A percentile compares a stretch with the other conserved stretches of the same genome.
Evolutionary conservation across 2,797 vertebrate species (phyloP).

Genomic region (Phrynocephalus vlangalii): DNA sequence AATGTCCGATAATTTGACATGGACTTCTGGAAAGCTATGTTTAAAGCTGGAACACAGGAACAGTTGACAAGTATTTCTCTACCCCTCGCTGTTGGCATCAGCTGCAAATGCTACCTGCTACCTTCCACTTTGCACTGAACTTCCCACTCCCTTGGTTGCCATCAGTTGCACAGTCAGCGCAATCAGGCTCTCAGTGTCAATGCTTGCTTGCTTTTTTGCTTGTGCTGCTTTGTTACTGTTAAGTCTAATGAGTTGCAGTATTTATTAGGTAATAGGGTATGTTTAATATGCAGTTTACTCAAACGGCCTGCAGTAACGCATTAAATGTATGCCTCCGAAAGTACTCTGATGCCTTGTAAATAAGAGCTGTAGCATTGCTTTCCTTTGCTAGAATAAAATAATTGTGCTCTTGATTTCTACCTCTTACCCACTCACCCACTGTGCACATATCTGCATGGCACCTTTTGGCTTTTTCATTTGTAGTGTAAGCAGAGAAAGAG

Average conservation of each 20-base stretch:
- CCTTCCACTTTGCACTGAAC: slow-evolving; percentile 45
- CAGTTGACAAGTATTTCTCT: slow-evolving; percentile 50
- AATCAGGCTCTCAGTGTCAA: slow-evolving; percentile 15
- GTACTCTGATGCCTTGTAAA: slow-evolving; percentile 56
- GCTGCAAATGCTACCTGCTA: slow-evolving; percentile 37
- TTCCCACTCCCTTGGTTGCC: slow-evolving; percentile 37
- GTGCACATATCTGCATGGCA: not conserved
- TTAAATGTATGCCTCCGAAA: slow-evolving; percentile 46
- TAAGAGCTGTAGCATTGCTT: slow-evolving; percentile 54
- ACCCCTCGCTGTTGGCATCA: slow-evolving; percentile 25
- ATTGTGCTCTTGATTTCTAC: not conserved
- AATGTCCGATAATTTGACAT: not conserved
- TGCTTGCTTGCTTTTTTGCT: slow-evolving; percentile 15
- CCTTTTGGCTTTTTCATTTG: not conserved
- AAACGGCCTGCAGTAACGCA: slow-evolving; percentile 51
- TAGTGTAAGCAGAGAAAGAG: slow-evolving; percentile 52
- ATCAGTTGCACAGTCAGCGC: slow-evolving; percentile 55
- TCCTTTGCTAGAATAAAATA: not conserved
- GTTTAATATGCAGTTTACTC: slow-evolving; percentile 51
- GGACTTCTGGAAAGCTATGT: slow-evolving; percentile 6
- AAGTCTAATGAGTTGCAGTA: slow-evolving; percentile 44
- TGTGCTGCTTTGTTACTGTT: slow-evolving; percentile 10
- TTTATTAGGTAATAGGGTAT: slow-evolving; percentile 56
- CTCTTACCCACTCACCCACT: not conserved
- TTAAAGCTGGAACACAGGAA: slow-evolving; percentile 48